phyloP scores from a whole-genome alignment of 2,113 vertebrate genomes.

The Gyps fulvus region DNA sequence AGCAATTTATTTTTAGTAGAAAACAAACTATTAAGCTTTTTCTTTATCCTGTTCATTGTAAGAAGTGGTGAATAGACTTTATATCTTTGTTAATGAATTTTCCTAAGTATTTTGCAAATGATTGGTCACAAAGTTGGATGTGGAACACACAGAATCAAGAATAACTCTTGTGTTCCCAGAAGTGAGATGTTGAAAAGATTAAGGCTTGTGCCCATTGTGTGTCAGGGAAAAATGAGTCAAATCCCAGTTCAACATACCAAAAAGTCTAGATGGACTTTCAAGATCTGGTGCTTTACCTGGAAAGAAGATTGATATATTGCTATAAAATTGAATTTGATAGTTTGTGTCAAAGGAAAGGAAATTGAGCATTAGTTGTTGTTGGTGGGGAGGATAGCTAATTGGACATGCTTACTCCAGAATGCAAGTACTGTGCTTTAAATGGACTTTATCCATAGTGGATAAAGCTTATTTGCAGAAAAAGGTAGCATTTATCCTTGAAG shows the following conservation, averaged over 20 bases:
- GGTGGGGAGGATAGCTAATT: neutral
- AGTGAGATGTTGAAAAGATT: neutral
- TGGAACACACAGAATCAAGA: neutral
- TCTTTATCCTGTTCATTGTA: neutral
- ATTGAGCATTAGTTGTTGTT: neutral
- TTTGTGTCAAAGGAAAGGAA: neutral
- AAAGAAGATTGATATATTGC: neutral
- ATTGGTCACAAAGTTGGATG: neutral
- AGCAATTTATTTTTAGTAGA: slow-evolving; percentile 4
- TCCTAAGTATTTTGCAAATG: neutral
- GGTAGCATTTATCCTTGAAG: neutral
- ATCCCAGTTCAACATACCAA: neutral
- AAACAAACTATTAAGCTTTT: neutral
- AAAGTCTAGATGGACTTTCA: neutral
- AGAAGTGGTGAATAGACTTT: neutral
- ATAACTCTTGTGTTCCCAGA: neutral
- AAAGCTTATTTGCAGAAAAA: neutral
- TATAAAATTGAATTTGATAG: neutral
- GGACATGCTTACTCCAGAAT: neutral
- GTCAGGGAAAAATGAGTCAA: neutral
- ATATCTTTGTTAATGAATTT: slow-evolving; percentile 5
- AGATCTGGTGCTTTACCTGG: neutral
- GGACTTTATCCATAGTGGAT: neutral
- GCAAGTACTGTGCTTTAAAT: neutral
- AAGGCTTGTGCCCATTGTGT: neutral